Evolutionary conservation across 2,797 vertebrate species (phyloP).

Genomic region (Argentina silus): DNA sequence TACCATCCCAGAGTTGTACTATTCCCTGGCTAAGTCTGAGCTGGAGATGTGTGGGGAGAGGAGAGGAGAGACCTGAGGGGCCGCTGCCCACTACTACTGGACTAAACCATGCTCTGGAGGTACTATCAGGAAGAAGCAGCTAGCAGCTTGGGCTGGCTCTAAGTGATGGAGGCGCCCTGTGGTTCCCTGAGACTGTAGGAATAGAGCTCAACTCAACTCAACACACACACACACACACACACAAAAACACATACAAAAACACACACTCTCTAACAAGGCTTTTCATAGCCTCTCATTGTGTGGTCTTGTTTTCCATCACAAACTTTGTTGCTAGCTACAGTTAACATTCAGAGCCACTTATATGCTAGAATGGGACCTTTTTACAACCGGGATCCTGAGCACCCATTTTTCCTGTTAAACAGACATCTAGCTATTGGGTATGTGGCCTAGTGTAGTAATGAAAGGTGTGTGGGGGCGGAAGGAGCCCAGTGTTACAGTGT

Average conservation of each 20-base stretch:
- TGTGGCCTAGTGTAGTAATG: constrained; percentile 4
- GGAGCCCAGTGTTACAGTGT: constrained; percentile 18
- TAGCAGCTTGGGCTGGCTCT: neutral
- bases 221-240: constrained; percentile 49
- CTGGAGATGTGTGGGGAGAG: constrained; percentile 13
- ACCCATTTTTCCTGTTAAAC: constrained; percentile 46
- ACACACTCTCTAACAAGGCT: constrained; percentile 38
- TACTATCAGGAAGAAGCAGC: constrained; percentile 18
- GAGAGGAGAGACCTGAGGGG: constrained; percentile 1
- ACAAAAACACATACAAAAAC: constrained; percentile 13
- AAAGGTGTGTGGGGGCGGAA: constrained; percentile 6
- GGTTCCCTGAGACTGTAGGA: constrained; percentile 21
- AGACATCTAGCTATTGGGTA: neutral
- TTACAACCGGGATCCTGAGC: constrained; percentile 17
- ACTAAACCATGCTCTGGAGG: neutral
- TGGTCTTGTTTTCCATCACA: constrained; percentile 76
- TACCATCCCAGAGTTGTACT: constrained; percentile 5
- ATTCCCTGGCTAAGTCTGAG: constrained; percentile 28
- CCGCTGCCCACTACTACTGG: constrained; percentile 2
- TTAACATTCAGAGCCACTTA: constrained; percentile 50
- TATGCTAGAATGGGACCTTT: constrained; percentile 29
- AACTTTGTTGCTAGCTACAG: constrained; percentile 65
- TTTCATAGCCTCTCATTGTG: constrained; percentile 64
- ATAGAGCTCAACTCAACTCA: too few relatives aligned
- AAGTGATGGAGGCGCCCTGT: constrained; percentile 27